Base-by-base conservation (phyloP, 2,113 vertebrate species). In the Lates calcarifer region DNA sequence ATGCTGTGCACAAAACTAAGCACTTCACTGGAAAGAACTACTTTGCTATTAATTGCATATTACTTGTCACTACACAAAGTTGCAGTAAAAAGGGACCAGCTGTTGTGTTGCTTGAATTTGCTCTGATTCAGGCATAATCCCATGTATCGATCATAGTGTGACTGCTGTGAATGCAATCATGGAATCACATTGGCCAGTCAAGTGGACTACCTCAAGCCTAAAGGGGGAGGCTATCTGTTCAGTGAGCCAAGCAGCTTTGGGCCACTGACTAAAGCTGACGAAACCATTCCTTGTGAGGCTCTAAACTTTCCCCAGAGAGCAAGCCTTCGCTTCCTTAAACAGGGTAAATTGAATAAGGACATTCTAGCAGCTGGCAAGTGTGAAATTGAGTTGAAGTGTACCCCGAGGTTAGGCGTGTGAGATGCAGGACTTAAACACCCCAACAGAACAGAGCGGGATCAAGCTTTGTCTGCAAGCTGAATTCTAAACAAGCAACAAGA, bases 281-380 rank as follows among this genome's bases (percentile, higher is more conserved):
- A 78, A 80, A 74, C 80, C 71, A 74, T 89, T 85, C 64, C 80
- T 84, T 64, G 64, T 65, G 81, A 63, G 56, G 56, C 70, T 82
- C 87, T 88, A 90, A 91, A 91, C 82, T 81, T 85, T 69, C 79
- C 90, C 87, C 82, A 24, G 88, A 89, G 92, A 92, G 73, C 69
- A 51, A 65, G 75, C 57, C 74, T 76, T 55, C 57, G 82, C 79
- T 94, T 93, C 90, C 88, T 89, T 93, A 91, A 94, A 93, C 81
- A 82, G 82, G 41, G 33, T 83, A 92, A 94, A 95, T 92, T 93
- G 87, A 95, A 95, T 95, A 93, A 94, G 87, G 89, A 93, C 88
- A 79, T 94, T 92, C 83, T 87, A 71, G 80, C 88, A 89, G 83
- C 82, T 89, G 85, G 89, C 90, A 87, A 89, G 89, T 93, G 93